A percentile compares a stretch with the other conserved stretches of the same genome.
These are phyloP conservation scores for Dasypogon diadema DNA, from an alignment of 2,888 invertebrate species.

Conservation along the genomic window DNA sequence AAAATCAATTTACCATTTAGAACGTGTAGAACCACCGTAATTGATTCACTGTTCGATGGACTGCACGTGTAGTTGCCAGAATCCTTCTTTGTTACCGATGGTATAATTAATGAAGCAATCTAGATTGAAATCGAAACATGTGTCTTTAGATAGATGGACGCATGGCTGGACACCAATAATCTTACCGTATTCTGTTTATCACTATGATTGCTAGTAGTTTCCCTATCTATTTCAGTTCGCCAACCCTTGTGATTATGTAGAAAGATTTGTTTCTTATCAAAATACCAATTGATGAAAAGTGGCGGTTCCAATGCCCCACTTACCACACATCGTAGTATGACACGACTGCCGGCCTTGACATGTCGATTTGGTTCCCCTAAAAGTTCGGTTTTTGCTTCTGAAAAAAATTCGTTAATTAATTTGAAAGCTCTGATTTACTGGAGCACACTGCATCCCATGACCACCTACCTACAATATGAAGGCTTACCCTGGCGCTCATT, in stretches of 20 bases:
- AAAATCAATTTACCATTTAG: conserved; percentile 79
- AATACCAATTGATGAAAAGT: conserved; percentile 95
- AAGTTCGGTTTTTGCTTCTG: conserved; percentile 92
- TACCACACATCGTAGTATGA: conserved; percentile 88
- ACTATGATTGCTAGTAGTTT: conserved; percentile 64
- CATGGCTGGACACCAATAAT: background rate
- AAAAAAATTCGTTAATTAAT: conserved; percentile 58
- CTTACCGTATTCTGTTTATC: conserved; percentile 67
- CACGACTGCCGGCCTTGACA: conserved; percentile 91
- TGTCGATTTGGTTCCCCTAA: conserved; percentile 89
- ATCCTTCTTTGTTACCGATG: conserved; percentile 67
- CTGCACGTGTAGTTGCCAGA: conserved; percentile 91
- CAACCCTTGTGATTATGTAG: conserved; percentile 66
- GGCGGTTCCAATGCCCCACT: conserved; percentile 91
- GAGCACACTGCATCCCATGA: conserved; percentile 56
- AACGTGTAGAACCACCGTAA: conserved; percentile 90
- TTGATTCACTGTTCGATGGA: conserved; percentile 91
- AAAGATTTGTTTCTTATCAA: conserved; percentile 68
- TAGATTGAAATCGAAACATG: conserved; percentile 57
- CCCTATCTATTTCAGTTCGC: conserved; percentile 66
- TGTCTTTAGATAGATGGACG: background rate
- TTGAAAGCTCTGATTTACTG: background rate
- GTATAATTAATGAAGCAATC: conserved; percentile 69
- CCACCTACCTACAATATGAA: conserved; percentile 87
- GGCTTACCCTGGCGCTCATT: conserved; percentile 90